phyloP scores from a whole-genome alignment of 2,797 vertebrate genomes.

The Agapornis canus region DNA sequence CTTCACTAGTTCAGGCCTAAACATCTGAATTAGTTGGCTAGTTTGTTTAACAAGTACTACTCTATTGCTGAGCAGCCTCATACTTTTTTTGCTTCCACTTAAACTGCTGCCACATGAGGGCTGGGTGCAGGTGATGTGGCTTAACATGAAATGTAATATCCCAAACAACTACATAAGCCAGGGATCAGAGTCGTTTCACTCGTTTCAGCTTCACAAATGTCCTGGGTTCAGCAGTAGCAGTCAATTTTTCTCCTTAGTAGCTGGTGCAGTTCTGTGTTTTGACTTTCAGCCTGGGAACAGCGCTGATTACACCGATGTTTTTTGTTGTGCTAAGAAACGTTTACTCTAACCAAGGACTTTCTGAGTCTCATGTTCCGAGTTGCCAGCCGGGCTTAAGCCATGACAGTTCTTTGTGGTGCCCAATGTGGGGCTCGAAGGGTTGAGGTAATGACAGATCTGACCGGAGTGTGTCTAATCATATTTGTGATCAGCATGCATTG shows the following conservation, averaged over 20 bases:
- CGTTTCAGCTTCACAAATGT: neutral
- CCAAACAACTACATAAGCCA: neutral
- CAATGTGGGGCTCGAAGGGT: accelerated
- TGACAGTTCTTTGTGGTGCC: accelerated
- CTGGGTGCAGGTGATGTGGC: neutral
- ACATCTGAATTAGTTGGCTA: neutral
- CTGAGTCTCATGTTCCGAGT: neutral
- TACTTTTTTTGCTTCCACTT: neutral
- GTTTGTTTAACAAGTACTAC: neutral
- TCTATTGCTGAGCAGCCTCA: neutral
- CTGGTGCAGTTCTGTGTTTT: neutral
- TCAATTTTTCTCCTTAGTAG: neutral
- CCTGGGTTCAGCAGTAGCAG: neutral
- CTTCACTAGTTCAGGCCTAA: neutral
- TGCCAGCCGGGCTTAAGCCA: neutral
- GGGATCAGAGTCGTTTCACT: neutral
- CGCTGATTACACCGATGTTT: neutral
- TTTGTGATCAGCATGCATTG: neutral
- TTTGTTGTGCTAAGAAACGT: neutral
- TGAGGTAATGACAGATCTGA: neutral
- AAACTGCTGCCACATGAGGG: neutral
- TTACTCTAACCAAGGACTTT: neutral
- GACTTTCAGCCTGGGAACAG: neutral
- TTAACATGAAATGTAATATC: neutral
- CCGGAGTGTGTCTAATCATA: accelerated